Conservation (phyloP, 2,113 vertebrate species). For the Sapayoa aenigma region DNA sequence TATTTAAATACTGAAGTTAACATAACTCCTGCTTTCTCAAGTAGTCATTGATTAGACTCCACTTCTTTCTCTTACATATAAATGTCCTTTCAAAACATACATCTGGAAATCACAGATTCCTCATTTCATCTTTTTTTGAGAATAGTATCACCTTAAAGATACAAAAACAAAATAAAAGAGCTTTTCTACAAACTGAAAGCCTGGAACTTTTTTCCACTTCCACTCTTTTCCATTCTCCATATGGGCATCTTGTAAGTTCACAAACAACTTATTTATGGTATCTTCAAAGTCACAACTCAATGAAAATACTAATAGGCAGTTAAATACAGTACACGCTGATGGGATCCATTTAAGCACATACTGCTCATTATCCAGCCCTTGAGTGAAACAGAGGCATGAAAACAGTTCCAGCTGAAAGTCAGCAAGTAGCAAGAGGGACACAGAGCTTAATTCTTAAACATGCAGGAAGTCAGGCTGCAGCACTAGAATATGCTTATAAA, state of each 20-base stretch:
- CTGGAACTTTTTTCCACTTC: neutral
- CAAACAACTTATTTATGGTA: neutral
- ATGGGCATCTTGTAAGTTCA: neutral
- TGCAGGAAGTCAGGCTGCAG: neutral
- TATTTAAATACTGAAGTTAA: neutral
- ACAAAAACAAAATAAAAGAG: neutral
- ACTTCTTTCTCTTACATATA: neutral
- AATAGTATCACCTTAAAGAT: neutral
- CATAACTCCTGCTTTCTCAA: neutral
- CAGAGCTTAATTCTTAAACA: neutral
- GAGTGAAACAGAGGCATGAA: neutral
- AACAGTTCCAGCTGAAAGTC: neutral
- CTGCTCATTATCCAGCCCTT: slow-evolving; percentile 36
- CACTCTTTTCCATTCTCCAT: neutral
- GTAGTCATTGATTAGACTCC: neutral
- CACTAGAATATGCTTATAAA: neutral
- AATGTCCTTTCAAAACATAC: neutral
- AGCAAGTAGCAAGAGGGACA: slow-evolving; percentile 30
- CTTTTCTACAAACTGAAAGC: neutral
- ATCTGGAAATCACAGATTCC: neutral
- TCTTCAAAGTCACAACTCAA: neutral
- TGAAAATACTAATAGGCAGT: neutral
- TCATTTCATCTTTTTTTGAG: neutral
- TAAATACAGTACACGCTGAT: neutral
- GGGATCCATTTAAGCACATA: neutral